Percentiles rank a stretch among this genome's conserved stretches.
Evolutionary conservation across 2,888 invertebrate genomes (phyloP).

Genomic region (Tinea trinotella): DNA sequence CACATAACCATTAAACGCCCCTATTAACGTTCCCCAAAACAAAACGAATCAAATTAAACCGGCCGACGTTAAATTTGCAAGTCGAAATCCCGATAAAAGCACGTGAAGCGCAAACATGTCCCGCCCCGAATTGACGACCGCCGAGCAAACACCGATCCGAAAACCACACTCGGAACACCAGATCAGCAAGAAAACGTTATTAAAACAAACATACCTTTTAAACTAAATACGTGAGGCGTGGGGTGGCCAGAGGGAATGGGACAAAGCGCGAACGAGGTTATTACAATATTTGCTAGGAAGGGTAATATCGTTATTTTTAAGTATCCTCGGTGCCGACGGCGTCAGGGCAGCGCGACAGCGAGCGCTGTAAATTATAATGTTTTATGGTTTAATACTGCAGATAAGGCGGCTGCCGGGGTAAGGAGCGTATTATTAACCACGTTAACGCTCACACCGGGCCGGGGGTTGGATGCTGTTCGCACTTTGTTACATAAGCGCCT

Average conservation of each 20-base stretch:
- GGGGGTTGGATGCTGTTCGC: conserved; percentile 18
- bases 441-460: conserved; percentile 40
- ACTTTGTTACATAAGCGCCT: conserved; percentile 10
- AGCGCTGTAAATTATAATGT: conserved; percentile 68
- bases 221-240: conserved; percentile 18
- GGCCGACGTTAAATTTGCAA: conserved; percentile 37
- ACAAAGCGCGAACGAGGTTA: conserved; percentile 38
- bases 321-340: conserved; percentile 49
- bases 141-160: conserved; percentile 18
- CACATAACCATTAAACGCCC: conserved; percentile 17
- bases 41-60: conserved; percentile 19
- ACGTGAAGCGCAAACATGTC: conserved; percentile 20
- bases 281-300: conserved; percentile 66
- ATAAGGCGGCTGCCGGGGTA: conserved; percentile 57
- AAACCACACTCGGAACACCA: conserved; percentile 24
- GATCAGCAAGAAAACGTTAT: conserved; percentile 53
- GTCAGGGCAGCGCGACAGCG: conserved; percentile 55
- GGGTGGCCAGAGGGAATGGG: conserved; percentile 14
- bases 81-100: conserved; percentile 44
- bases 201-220: conserved; percentile 38
- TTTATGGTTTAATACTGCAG: conserved; percentile 72
- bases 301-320: conserved; percentile 68
- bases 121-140: conserved; percentile 20
- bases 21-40: conserved; percentile 17
- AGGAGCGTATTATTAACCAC: conserved; percentile 67